These are phyloP conservation scores for Wiebesia pumilae DNA, from an alignment of 1,140 invertebrate genomes.

Conservation along the genomic window DNA sequence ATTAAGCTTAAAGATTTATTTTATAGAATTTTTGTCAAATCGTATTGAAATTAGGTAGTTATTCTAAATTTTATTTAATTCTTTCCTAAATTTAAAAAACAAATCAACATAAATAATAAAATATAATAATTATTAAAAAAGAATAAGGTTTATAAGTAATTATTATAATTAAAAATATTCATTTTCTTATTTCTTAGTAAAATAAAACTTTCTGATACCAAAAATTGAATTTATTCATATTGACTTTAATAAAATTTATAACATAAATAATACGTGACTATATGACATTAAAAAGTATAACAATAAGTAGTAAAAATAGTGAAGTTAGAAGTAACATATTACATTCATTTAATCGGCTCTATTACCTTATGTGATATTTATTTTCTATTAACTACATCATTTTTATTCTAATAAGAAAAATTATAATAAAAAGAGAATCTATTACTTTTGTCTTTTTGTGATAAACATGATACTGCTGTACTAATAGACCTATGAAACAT, in stretches of 20 bases:
- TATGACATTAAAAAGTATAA: neutral
- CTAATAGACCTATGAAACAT: neutral
- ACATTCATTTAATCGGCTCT: neutral
- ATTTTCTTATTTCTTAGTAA: neutral
- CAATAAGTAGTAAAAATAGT: neutral
- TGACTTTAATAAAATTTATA: neutral
- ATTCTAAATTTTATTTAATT: no score
- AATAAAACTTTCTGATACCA: slow-evolving; percentile 6
- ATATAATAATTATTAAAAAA: neutral
- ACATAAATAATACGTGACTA: neutral
- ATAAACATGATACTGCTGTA: slow-evolving; percentile 6
- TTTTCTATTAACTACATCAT: neutral
- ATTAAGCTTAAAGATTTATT: no score
- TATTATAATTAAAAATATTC: neutral
- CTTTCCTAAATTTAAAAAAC: no score
- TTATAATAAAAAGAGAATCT: neutral
- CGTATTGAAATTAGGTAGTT: no score
- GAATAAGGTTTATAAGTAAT: neutral
- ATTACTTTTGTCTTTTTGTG: slow-evolving; percentile 22
- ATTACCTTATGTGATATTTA: neutral
- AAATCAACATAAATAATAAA: neutral
- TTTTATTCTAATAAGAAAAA: neutral
- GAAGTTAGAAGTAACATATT: slow-evolving; percentile 5
- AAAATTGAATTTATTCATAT: neutral
- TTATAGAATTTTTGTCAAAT: no score